A percentile compares a stretch with the other conserved stretches of the same genome.
phyloP scores from a whole-genome alignment of 2,113 vertebrate genomes.

The Chauna torquata region DNA sequence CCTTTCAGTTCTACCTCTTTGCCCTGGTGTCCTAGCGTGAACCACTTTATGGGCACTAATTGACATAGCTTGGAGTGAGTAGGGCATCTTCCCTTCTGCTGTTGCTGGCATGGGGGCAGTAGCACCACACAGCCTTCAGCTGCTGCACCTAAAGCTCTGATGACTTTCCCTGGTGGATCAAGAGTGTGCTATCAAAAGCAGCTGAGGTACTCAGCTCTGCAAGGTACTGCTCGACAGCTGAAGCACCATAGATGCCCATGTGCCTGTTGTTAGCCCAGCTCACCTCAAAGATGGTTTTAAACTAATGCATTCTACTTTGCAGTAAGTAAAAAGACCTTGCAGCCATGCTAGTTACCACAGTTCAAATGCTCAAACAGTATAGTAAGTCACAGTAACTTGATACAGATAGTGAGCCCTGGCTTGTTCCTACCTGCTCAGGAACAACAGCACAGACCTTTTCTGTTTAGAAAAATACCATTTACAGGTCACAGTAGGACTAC shows the following conservation, averaged over 20 bases:
- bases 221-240: neutral
- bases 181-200: neutral
- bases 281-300: neutral
- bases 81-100: neutral
- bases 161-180: neutral
- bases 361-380: neutral
- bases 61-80: neutral
- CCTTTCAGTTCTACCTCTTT: neutral
- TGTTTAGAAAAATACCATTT: neutral
- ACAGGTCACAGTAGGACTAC: neutral
- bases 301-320: neutral
- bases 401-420: neutral
- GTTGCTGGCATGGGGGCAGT: neutral
- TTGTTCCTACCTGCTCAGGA: neutral
- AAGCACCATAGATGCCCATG: neutral
- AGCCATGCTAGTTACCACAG: neutral
- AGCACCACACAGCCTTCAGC: neutral
- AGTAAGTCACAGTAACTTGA: neutral
- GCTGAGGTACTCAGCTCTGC: neutral
- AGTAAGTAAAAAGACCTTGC: neutral
- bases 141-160: neutral
- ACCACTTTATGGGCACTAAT: neutral
- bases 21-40: neutral
- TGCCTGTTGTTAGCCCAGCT: neutral
- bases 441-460: neutral